These are phyloP conservation scores for Echeneis naucrates DNA, from an alignment of 2,797 vertebrate species.

Conservation along the genomic window DNA sequence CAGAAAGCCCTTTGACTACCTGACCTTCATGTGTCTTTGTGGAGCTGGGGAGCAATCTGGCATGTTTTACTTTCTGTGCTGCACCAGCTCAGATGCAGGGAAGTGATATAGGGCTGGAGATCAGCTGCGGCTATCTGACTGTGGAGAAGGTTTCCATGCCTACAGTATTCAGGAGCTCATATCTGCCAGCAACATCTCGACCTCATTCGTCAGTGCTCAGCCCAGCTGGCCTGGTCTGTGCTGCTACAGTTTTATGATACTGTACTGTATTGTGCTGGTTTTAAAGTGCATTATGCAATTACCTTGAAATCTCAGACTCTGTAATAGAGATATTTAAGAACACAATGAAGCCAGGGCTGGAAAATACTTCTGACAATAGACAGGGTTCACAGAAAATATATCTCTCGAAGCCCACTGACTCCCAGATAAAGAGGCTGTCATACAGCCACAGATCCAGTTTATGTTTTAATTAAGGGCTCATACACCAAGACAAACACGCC, in stretches of 20 bases:
- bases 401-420: constrained; percentile 47
- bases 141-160: constrained; percentile 36
- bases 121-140: constrained; percentile 45
- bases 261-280: no score
- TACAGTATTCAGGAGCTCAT: constrained; percentile 21
- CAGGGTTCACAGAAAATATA: constrained; percentile 41
- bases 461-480: constrained; percentile 79
- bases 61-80: constrained; percentile 68
- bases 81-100: constrained; percentile 53
- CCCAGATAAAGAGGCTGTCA: constrained; percentile 70
- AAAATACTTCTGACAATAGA: constrained; percentile 50
- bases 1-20: constrained; percentile 62
- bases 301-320: constrained; percentile 52
- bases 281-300: constrained; percentile 60
- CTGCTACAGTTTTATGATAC: constrained; percentile 49
- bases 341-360: constrained; percentile 41
- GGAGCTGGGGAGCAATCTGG: constrained; percentile 59
- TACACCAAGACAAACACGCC: constrained; percentile 71
- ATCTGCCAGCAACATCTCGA: constrained; percentile 66
- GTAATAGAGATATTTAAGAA: constrained; percentile 64
- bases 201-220: constrained; percentile 23
- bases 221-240: constrained; percentile 39
- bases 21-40: constrained; percentile 74
- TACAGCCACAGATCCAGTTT: constrained; percentile 55
- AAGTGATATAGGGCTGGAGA: constrained; percentile 61